Evolutionary conservation across 2,797 vertebrate genomes (phyloP).

Genomic region (Sebastes ruberrimus): DNA sequence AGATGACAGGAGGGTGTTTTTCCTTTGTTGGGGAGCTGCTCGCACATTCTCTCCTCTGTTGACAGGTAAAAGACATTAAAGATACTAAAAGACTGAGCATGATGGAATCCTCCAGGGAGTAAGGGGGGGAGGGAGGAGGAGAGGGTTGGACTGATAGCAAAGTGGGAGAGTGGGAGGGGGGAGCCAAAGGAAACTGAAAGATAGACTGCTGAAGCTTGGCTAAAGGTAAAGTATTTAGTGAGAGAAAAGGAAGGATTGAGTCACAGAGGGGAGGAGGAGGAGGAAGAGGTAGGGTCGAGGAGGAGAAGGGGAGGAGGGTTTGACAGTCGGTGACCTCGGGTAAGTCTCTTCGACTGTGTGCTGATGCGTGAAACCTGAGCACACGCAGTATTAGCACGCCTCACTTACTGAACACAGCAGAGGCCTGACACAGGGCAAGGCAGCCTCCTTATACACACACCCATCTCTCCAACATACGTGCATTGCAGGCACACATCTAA

Average conservation of each 20-base stretch:
- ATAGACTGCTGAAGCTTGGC: constrained; percentile 47
- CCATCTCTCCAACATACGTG: constrained; percentile 32
- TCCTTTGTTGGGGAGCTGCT: constrained; percentile 77
- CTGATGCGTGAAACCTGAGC: constrained; percentile 83
- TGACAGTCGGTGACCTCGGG: constrained; percentile 79
- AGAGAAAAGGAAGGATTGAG: constrained; percentile 66
- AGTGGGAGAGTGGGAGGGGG: neutral
- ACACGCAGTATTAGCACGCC: constrained; percentile 79
- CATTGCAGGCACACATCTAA: constrained; percentile 29
- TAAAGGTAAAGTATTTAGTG: constrained; percentile 72
- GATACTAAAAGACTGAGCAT: constrained; percentile 76
- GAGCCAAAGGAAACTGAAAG: constrained; percentile 41
- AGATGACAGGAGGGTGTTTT: constrained; percentile 79
- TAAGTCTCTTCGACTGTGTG: constrained; percentile 80
- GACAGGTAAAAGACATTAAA: constrained; percentile 82
- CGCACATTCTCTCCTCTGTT: constrained; percentile 75
- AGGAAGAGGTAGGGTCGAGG: neutral
- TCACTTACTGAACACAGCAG: constrained; percentile 78
- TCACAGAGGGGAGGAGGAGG: constrained; percentile 31
- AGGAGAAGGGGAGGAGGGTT: constrained; percentile 36
- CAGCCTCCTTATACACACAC: constrained; percentile 46
- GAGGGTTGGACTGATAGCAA: constrained; percentile 45
- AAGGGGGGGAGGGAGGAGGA: constrained; percentile 14
- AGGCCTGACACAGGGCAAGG: constrained; percentile 74
- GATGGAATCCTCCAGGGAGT: constrained; percentile 74